Evolutionary conservation across 1,140 invertebrate species (phyloP), one percentile per base, ranked within the genome.

Genomic region (Leptinotarsa undecemlineata): DNA sequence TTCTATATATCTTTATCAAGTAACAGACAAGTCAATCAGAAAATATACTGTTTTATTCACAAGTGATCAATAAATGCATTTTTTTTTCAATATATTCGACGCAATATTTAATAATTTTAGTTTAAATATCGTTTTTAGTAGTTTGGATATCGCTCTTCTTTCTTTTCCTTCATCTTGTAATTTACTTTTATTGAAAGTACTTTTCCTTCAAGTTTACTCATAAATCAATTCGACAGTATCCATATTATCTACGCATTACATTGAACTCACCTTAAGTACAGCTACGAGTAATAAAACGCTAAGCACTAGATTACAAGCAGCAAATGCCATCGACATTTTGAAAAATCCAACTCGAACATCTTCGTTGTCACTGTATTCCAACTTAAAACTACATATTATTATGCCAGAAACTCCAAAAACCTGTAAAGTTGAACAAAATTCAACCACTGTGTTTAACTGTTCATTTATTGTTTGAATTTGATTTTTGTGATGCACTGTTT

Each of bases 301-400:
- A 4, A 81, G 64, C 11, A 80, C 63, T 14, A 81, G 74, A 71
- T 81, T 81, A 67, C 79, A 80, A 11, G 77, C 76, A 6, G 79
- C 80, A 73, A 81, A 81, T 60, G 76, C 74, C 76, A 81, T 80
- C 14, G 80, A 81, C 19, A 81, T 48, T 76, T 81, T 80, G 63
- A 81, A 81, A 48, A 81, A 80, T 48, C 76, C 77, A 19, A 75
- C 71, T 26, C 77, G 74, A 19, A 77, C 76, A 15, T 80, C 66
- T 72, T 78, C 78, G 66, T 77, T 66, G 14, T 78, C 80, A 20
- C 74, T 68, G 42, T 81, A 70, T 68, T 77, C 75, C 21, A 81
- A 61, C 74, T 81, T 81, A 14, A 81, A 63, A 48, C 74, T 79
- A 60, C 80, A 81, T 47, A 78, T 77, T 72, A 80, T 68, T 21